Conservation (phyloP, 2,888 invertebrate genomes). For the Calliscelio sp. region DNA sequence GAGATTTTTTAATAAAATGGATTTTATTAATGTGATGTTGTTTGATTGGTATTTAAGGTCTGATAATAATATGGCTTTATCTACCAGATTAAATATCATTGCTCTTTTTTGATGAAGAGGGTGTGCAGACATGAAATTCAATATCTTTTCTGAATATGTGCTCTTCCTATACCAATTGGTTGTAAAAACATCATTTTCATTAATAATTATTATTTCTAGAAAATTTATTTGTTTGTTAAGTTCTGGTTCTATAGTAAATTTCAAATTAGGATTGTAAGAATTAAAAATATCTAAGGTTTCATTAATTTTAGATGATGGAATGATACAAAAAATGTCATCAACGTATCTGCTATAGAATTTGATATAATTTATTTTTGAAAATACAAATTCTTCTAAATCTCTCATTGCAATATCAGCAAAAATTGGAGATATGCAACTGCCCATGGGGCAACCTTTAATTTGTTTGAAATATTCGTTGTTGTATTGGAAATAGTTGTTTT, state of each 20-base stretch:
- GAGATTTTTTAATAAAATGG: no score
- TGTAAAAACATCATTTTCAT: no score
- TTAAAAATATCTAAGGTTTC: not conserved
- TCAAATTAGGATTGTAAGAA: no score
- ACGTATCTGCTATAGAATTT: conserved; percentile 6
- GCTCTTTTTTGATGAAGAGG: not conserved
- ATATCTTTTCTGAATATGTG: no score
- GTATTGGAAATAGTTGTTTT: not conserved
- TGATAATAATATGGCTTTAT: not conserved
- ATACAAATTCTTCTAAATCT: conserved; percentile 2
- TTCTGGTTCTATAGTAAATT: no score
- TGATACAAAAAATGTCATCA: not conserved
- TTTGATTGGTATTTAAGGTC: no score
- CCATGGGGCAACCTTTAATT: conserved; percentile 13
- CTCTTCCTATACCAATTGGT: no score
- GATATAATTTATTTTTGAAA: conserved; percentile 4
- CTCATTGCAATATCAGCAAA: conserved; percentile 8
- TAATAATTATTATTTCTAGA: no score
- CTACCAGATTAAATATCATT: not conserved
- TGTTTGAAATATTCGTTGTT: conserved; percentile 8
- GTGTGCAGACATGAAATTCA: no score
- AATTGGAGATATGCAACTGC: conserved; percentile 2
- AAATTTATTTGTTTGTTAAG: no score
- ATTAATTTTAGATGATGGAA: not conserved
- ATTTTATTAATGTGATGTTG: no score